A percentile compares a stretch with the other conserved stretches of the same genome.
phyloP scores from a whole-genome alignment of 2,888 invertebrate species.

The Euzophera pinguis region DNA sequence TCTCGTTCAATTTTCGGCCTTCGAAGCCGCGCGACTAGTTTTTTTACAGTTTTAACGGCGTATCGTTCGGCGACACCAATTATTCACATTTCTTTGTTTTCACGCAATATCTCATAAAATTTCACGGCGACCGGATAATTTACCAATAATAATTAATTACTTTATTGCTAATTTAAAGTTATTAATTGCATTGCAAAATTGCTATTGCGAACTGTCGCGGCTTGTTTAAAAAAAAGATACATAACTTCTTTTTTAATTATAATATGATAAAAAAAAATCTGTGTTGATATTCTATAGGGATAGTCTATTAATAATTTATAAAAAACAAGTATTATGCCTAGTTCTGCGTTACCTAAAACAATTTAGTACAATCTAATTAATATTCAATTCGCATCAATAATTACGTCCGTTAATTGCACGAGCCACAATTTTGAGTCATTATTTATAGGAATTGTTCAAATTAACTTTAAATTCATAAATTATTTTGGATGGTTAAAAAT shows the following conservation, averaged over 20 bases:
- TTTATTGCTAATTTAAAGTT: not conserved
- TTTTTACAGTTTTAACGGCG: conserved; percentile 77
- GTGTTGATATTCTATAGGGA: not conserved
- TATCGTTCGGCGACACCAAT: conserved; percentile 44
- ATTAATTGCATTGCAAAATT: conserved; percentile 9
- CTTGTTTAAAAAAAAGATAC: not conserved
- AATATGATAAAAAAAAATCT: not conserved
- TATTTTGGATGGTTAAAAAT: not conserved
- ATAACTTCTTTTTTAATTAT: not conserved
- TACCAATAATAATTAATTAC: not conserved
- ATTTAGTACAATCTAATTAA: conserved; percentile 10
- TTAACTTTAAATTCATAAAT: not conserved
- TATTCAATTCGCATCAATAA: not conserved
- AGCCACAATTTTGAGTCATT: conserved; percentile 13
- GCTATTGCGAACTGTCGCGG: not conserved
- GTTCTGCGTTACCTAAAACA: conserved; percentile 5
- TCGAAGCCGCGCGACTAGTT: conserved; percentile 70
- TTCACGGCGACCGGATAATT: conserved; percentile 6
- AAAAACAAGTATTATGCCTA: not conserved
- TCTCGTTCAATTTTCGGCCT: conserved; percentile 54
- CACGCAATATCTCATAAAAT: conserved; percentile 14
- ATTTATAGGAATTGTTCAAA: not conserved
- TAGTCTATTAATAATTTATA: not conserved
- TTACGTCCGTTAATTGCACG: conserved; percentile 14
- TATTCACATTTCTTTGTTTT: conserved; percentile 48